A percentile compares a stretch with the other conserved stretches of the same genome.
These are phyloP conservation scores for Drosophila neotestacea DNA, from an alignment of 2,888 invertebrate genomes.

Conservation along the genomic window DNA sequence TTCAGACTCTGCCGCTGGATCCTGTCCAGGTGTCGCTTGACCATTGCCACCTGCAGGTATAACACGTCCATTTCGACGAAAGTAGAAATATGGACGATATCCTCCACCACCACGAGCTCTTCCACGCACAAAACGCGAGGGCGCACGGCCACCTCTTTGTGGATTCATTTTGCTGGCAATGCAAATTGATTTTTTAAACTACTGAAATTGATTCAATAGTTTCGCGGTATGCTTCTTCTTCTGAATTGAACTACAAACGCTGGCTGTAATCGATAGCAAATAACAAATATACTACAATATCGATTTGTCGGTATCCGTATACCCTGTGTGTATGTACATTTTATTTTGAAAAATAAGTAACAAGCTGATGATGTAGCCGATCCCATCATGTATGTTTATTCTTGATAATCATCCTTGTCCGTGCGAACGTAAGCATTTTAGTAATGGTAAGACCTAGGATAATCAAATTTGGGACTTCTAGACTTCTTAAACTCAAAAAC, in stretches of 20 bases:
- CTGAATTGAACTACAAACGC: neutral
- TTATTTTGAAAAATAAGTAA: no score
- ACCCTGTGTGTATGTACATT: no score
- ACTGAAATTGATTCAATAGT: neutral
- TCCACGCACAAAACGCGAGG: constrained; percentile 74
- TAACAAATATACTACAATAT: neutral
- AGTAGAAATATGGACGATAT: constrained; percentile 79
- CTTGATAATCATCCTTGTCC: no score
- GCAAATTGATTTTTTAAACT: constrained; percentile 15
- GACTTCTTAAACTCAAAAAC: no score
- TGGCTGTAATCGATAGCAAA: no score
- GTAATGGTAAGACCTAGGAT: no score
- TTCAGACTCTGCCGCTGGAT: neutral
- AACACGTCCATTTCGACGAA: constrained; percentile 79
- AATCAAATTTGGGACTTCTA: no score
- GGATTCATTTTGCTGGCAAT: constrained; percentile 63
- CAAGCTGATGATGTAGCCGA: no score
- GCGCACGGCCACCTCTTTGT: constrained; percentile 43
- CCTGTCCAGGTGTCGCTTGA: constrained; percentile 7
- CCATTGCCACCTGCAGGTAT: constrained; percentile 72
- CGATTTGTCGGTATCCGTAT: neutral
- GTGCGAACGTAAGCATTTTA: no score
- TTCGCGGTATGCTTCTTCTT: constrained; percentile 31
- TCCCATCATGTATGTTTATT: no score
- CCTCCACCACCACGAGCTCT: constrained; percentile 70